phyloP scores from a whole-genome alignment of 2,797 vertebrate species.

The Myiotriccus ornatus region DNA sequence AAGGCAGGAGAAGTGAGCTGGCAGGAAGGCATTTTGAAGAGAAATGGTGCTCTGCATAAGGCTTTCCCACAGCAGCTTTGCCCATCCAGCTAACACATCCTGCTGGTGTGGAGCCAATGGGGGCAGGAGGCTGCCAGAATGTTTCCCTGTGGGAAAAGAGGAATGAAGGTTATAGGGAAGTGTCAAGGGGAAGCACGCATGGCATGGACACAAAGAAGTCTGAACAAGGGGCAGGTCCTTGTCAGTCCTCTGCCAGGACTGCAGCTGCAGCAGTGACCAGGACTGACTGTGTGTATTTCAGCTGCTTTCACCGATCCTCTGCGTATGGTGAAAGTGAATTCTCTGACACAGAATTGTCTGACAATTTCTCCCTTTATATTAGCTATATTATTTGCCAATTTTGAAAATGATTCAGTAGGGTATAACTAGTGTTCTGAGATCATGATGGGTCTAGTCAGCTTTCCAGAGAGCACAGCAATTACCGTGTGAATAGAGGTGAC shows the following conservation, averaged over 20 bases:
- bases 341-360: background rate
- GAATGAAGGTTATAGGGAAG: background rate
- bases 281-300: background rate
- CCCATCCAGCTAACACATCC: background rate
- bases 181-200: background rate
- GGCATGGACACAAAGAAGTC: background rate
- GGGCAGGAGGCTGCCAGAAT: background rate
- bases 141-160: background rate
- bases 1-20: conserved; percentile 24
- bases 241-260: background rate
- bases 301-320: background rate
- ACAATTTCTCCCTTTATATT: background rate
- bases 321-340: accelerated
- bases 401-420: background rate
- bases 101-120: accelerated
- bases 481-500: background rate
- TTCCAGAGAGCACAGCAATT: background rate
- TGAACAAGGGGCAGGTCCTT: background rate
- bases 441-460: background rate
- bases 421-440: conserved; percentile 15
- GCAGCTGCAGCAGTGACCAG: background rate
- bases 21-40: background rate
- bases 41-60: background rate
- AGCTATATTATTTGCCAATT: conserved; percentile 29
- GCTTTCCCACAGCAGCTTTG: background rate